These are phyloP conservation scores for Trogon melanurus DNA, from an alignment of 2,113 vertebrate genomes.

Conservation along the genomic window DNA sequence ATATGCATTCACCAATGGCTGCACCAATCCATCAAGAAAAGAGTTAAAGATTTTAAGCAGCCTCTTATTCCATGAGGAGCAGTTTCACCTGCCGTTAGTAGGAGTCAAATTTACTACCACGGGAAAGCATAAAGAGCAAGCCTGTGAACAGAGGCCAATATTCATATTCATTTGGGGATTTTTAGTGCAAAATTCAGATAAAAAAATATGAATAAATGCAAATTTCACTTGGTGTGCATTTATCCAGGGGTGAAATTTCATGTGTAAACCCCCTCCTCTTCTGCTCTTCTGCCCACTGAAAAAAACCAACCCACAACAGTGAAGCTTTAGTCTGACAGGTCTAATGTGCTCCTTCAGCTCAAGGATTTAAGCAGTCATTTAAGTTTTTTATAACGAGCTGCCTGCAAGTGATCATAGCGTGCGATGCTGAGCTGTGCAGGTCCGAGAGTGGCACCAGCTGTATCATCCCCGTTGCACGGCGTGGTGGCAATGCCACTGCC, in stretches of 20 bases:
- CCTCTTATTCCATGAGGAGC: not conserved
- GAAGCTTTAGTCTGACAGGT: not conserved
- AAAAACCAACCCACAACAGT: not conserved
- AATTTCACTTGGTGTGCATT: not conserved
- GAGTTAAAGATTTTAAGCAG: conserved; percentile 48
- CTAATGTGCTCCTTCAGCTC: not conserved
- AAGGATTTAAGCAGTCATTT: not conserved
- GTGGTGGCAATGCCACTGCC: not conserved
- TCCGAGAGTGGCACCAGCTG: not conserved
- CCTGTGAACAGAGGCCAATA: not conserved
- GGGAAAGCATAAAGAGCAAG: conserved; percentile 23
- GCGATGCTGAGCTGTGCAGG: not conserved
- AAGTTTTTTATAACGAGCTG: not conserved
- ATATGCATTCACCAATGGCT: not conserved
- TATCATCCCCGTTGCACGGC: not conserved
- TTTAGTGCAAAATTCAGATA: conserved; percentile 15
- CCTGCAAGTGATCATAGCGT: not conserved
- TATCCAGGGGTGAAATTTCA: not conserved
- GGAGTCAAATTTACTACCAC: not conserved
- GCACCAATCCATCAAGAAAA: not conserved
- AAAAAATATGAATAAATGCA: conserved; percentile 12
- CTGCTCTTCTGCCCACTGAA: not conserved
- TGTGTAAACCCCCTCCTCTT: not conserved
- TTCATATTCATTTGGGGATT: not conserved
- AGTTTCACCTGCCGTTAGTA: not conserved